These are phyloP conservation scores for Sminthurinus aureus DNA, from an alignment of 2,888 invertebrate genomes.

Conservation along the genomic window DNA sequence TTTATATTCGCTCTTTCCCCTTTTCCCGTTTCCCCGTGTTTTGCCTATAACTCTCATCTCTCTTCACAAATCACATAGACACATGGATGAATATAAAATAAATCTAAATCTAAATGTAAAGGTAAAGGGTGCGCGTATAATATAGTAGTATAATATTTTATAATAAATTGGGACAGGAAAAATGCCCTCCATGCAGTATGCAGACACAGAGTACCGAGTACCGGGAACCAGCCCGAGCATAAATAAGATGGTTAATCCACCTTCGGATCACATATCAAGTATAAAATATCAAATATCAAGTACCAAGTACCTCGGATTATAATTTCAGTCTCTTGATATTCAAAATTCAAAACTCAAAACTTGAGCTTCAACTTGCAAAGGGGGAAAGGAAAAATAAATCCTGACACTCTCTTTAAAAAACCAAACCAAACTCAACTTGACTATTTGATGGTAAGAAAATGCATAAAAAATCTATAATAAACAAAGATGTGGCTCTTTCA, in stretches of 20 bases:
- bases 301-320: background rate
- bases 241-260: constrained; percentile 22
- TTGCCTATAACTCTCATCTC: background rate
- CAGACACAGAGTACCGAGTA: too few relatives aligned
- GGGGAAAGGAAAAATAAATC: too few relatives aligned
- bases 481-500: too few relatives aligned
- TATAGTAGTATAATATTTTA: background rate
- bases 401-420: too few relatives aligned
- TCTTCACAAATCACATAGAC: background rate
- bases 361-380: too few relatives aligned
- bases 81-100: background rate
- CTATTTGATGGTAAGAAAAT: too few relatives aligned
- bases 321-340: background rate
- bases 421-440: too few relatives aligned
- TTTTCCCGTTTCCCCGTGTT: background rate
- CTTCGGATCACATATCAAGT: constrained; percentile 1
- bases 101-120: background rate
- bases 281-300: background rate
- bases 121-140: background rate
- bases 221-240: background rate
- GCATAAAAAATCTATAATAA: too few relatives aligned
- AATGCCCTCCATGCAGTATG: background rate
- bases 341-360: too few relatives aligned
- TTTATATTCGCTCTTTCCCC: background rate
- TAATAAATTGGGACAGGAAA: constrained; percentile 22